Evolutionary conservation across 1,140 invertebrate species (phyloP).

Genomic region (silkworm (Bombyx mori)): ASM3026992v2 NC_085116.1:13688001-13688500

Average conservation of each 20-base stretch:
- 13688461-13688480: no score
- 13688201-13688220: no score
- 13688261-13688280: neutral
- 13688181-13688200: no score
- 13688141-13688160: no score
- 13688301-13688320: neutral
- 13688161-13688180: no score
- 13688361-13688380: slow-evolving; percentile 52
- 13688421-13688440: slow-evolving; percentile 78
- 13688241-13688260: neutral
- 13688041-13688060: no score
- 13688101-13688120: no score
- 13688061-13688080: no score
- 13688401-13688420: slow-evolving; percentile 79
- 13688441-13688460: slow-evolving; percentile 71
- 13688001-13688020: neutral
- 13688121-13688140: no score
- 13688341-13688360: neutral
- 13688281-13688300: neutral
- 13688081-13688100: no score
- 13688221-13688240: neutral
- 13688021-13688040: neutral
- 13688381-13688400: slow-evolving; percentile 71
- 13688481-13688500: no score
- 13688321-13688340: neutral